Evolutionary conservation across 2,888 invertebrate species (phyloP).

Genomic region (Thalpophila matura): DNA sequence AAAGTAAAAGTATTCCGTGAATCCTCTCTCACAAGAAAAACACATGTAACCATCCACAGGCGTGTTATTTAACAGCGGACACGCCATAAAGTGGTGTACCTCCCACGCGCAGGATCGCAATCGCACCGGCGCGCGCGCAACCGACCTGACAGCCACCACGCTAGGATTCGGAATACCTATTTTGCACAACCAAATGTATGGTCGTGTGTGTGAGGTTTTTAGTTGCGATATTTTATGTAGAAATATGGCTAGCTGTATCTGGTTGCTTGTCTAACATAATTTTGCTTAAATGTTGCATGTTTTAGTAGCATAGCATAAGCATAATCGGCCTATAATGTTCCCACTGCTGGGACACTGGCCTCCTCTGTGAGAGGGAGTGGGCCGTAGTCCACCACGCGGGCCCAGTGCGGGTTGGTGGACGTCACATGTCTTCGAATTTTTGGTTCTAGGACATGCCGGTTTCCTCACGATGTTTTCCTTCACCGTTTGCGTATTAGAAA

Average conservation of each 20-base stretch:
- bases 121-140: conserved; percentile 30
- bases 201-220: conserved; percentile 6
- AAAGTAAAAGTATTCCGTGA: conserved; percentile 29
- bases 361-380: too few relatives aligned
- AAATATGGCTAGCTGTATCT: not conserved
- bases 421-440: too few relatives aligned
- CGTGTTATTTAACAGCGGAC: conserved; percentile 43
- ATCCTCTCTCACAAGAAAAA: conserved; percentile 19
- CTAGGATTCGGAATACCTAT: conserved; percentile 21
- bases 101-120: conserved; percentile 47
- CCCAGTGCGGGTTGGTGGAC: too few relatives aligned
- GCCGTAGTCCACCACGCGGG: too few relatives aligned
- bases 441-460: too few relatives aligned
- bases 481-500: too few relatives aligned
- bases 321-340: too few relatives aligned
- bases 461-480: too few relatives aligned
- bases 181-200: conserved; percentile 23
- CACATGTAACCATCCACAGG: conserved; percentile 40
- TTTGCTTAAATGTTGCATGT: too few relatives aligned
- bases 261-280: too few relatives aligned
- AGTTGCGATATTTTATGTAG: conserved; percentile 22
- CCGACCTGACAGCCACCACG: conserved; percentile 12
- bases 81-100: conserved; percentile 50
- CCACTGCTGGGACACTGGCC: too few relatives aligned
- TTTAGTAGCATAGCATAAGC: too few relatives aligned